phyloP scores from a whole-genome alignment of 2,797 vertebrate genomes.

The Bovichtus variegatus region DNA sequence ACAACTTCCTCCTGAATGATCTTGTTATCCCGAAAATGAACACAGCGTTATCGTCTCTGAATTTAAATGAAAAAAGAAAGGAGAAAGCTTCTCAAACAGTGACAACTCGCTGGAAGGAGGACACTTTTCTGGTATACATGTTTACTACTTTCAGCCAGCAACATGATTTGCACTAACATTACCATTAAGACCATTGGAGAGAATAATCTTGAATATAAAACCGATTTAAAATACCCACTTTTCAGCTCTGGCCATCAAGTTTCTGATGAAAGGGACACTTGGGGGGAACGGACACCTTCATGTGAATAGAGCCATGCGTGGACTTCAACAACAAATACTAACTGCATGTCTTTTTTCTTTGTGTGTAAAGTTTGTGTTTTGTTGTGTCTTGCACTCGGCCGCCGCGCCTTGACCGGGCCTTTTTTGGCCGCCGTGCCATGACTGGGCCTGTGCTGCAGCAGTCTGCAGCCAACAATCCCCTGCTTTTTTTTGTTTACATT shows the following conservation, averaged over 20 bases:
- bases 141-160: background rate
- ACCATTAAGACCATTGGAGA: background rate
- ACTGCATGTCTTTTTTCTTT: background rate
- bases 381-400: conserved; percentile 2
- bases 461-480: background rate
- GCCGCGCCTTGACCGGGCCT: background rate
- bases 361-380: background rate
- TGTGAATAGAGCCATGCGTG: background rate
- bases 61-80: background rate
- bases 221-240: background rate
- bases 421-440: background rate
- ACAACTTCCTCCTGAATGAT: background rate
- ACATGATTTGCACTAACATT: background rate
- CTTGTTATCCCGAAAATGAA: background rate
- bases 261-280: background rate
- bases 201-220: background rate
- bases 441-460: background rate
- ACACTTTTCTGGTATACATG: background rate
- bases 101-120: background rate
- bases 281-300: background rate
- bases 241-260: background rate
- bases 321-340: background rate
- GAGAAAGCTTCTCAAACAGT: background rate
- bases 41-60: background rate
- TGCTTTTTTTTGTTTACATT: conserved; percentile 11